Conservation (phyloP, 2,888 invertebrate species). For the Tipula helvola region DNA sequence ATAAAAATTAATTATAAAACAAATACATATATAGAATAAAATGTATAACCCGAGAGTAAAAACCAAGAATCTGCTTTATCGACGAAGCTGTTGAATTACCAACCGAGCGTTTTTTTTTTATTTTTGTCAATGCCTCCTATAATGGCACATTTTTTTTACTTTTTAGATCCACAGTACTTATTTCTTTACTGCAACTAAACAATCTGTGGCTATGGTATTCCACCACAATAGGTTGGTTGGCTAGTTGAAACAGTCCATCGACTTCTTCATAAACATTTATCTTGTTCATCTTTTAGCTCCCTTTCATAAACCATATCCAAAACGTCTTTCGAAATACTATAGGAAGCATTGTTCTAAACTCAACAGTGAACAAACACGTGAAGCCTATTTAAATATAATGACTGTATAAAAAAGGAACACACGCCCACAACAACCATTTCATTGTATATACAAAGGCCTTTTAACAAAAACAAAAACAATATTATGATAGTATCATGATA, state of each 20-base stretch:
- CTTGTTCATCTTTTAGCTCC: background rate
- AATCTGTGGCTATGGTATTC: too few relatives aligned
- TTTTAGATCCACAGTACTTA: background rate
- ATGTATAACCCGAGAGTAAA: background rate
- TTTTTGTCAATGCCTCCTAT: background rate
- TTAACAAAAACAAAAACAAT: background rate
- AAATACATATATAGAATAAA: background rate
- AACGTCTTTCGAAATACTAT: background rate
- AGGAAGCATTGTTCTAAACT: background rate
- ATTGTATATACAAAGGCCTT: background rate
- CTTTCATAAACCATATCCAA: background rate
- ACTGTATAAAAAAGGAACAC: background rate
- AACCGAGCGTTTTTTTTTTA: background rate
- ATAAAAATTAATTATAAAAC: background rate
- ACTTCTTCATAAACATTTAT: background rate
- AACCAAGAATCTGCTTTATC: background rate
- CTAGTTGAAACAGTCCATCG: background rate
- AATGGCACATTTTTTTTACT: background rate
- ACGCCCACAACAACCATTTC: background rate
- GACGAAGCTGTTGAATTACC: background rate
- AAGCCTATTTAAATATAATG: background rate
- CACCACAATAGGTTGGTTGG: too few relatives aligned
- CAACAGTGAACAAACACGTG: background rate
- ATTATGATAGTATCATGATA: background rate
- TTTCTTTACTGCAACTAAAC: too few relatives aligned